Percentiles rank a stretch among this genome's conserved stretches.
phyloP scores from a whole-genome alignment of 2,113 vertebrate genomes.

The Elephantulus edwardii region DNA sequence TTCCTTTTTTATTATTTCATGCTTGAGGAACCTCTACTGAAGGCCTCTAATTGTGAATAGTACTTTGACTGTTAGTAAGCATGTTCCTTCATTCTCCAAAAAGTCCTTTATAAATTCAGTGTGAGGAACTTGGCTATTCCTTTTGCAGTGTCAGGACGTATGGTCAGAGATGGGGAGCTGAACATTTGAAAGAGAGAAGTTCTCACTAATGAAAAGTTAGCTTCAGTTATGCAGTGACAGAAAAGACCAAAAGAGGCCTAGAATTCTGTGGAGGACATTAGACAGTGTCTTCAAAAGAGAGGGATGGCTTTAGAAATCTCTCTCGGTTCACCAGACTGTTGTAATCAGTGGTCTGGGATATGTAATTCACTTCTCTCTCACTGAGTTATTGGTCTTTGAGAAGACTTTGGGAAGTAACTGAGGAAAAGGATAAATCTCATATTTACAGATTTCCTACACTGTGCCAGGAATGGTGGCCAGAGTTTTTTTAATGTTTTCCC shows the following conservation, averaged over 20 bases:
- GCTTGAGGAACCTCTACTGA: neutral
- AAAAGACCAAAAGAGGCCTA: neutral
- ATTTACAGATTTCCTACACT: neutral
- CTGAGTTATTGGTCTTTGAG: neutral
- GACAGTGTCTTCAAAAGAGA: neutral
- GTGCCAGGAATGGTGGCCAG: neutral
- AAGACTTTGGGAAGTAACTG: constrained; percentile 11
- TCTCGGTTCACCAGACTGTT: constrained; percentile 5
- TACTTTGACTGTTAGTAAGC: constrained; percentile 20
- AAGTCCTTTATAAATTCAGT: neutral
- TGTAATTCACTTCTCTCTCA: constrained; percentile 29
- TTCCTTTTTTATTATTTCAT: constrained; percentile 27
- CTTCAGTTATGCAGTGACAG: neutral
- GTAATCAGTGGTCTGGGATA: neutral
- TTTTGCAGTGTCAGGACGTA: neutral
- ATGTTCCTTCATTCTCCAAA: neutral
- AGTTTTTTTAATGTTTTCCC: constrained; percentile 19
- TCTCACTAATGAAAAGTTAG: constrained; percentile 24
- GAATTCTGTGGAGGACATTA: neutral
- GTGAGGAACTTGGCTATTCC: neutral
- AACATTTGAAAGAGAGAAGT: neutral
- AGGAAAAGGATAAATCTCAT: neutral
- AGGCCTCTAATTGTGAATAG: neutral
- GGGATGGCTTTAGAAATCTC: neutral
- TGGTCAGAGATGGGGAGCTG: neutral